Conservation (phyloP, 37 sponge, comb jelly and placozoan genomes). For the Mnemiopsis leidyi region DNA sequence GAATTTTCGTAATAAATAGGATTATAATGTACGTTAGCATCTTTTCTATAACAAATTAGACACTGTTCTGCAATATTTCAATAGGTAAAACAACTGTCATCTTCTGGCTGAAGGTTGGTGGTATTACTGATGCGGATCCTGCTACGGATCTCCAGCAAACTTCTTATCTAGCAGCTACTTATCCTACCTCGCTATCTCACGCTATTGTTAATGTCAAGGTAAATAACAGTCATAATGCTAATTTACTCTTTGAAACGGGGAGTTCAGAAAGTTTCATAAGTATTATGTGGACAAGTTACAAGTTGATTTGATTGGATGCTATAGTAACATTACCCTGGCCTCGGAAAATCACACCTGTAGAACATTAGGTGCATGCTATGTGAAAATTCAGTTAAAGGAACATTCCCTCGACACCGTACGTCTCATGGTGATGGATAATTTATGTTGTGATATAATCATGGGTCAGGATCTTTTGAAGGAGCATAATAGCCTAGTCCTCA, state of each 20-base stretch:
- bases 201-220: neutral
- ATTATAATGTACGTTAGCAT: too few relatives aligned
- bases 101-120: too few relatives aligned
- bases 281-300: neutral
- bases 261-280: neutral
- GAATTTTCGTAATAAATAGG: too few relatives aligned
- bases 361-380: neutral
- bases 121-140: too few relatives aligned
- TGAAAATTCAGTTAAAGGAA: neutral
- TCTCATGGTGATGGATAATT: neutral
- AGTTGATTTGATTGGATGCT: neutral
- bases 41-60: too few relatives aligned
- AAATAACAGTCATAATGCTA: neutral
- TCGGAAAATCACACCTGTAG: neutral
- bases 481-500: neutral
- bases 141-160: too few relatives aligned
- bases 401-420: neutral
- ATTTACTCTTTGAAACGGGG: neutral
- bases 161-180: neutral
- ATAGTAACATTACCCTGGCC: neutral
- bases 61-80: too few relatives aligned
- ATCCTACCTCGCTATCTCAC: neutral
- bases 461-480: neutral
- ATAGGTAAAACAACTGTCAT: too few relatives aligned
- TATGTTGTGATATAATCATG: neutral